Conservation (phyloP, 2,888 invertebrate genomes). For the Orthosia gothica region DNA sequence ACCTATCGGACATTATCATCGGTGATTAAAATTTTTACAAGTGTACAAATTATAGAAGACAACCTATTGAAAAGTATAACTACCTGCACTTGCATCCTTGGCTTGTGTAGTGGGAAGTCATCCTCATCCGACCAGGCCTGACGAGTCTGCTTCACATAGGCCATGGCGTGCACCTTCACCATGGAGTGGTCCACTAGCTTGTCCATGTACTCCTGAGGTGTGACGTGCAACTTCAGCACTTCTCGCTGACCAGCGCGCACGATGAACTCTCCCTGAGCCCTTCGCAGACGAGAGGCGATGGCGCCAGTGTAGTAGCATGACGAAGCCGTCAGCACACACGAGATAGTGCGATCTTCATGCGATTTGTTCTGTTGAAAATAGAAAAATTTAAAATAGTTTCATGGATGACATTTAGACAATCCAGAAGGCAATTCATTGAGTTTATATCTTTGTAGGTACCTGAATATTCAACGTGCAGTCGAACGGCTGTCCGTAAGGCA, state of each 20-base stretch:
- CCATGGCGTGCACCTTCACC: slow-evolving; percentile 94
- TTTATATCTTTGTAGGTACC: slow-evolving; percentile 74
- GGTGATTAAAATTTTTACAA: neutral
- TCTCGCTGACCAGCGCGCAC: slow-evolving; percentile 93
- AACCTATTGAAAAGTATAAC: neutral
- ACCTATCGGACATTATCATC: slow-evolving; percentile 75
- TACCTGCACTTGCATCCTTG: slow-evolving; percentile 93
- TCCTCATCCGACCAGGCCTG: slow-evolving; percentile 95
- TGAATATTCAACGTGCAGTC: slow-evolving; percentile 93
- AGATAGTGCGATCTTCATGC: slow-evolving; percentile 92
- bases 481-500: slow-evolving; percentile 93
- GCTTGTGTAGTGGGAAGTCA: slow-evolving; percentile 94
- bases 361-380: slow-evolving; percentile 90
- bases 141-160: slow-evolving; percentile 93
- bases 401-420: neutral
- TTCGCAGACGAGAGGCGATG: slow-evolving; percentile 92
- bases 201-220: slow-evolving; percentile 93
- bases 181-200: slow-evolving; percentile 94
- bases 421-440: neutral
- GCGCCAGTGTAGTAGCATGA: slow-evolving; percentile 94
- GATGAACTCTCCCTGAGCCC: slow-evolving; percentile 92
- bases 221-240: slow-evolving; percentile 92
- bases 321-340: slow-evolving; percentile 92
- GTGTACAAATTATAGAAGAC: slow-evolving; percentile 9
- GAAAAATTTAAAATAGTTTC: neutral